Evolutionary conservation across 2,888 invertebrate species (phyloP), one percentile per base, ranked within the genome.

Genomic region (Acrocyrtus sp.): DNA sequence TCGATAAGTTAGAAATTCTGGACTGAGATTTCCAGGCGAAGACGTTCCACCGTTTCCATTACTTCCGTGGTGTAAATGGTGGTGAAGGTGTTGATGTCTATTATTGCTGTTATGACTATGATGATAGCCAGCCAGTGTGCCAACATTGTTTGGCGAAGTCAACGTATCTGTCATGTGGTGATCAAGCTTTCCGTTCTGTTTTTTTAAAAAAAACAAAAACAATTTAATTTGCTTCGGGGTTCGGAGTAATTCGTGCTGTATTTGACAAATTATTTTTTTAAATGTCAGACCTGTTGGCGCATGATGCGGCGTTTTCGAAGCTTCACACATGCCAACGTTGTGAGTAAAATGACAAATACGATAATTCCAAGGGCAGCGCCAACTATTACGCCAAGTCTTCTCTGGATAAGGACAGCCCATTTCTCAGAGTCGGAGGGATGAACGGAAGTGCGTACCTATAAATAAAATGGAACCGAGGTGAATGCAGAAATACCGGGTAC

Each of bases 361-460:
- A 94, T 88, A 82, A 93, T 91, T 62, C 94, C 94, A 87, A 95
- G 89, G 83, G 92, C 92, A 83, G 93, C 92, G 60, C 94, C 94
- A 66, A 95, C 91, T 81, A 94, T 93, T 78, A 95, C 88, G 29
- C 94, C 94, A 67, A 95, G 87, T 78, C 94, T 88, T 72, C 94
- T 87, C 3, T 93, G 92, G 34, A 69, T 56, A 43, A 94, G 86
- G 82, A 95, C 90, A 74, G 91, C 92, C 60, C 70, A 74, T 57
- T 56, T 65, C 39, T 90, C 82, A 75, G 47, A 74, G 58, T 63
- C 78, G 62, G 74, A 81, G 54, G 62, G 79, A 69, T 75, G 80
- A 90, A 50, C 91, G 12, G 77, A 72, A 15, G 81, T 81, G 21
- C 81, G 74, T 48, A 81, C 78, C 81, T 81, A 62, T 22, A 27